Conservation (phyloP, 1,140 invertebrate species). For the Phthorimaea operculella region DNA sequence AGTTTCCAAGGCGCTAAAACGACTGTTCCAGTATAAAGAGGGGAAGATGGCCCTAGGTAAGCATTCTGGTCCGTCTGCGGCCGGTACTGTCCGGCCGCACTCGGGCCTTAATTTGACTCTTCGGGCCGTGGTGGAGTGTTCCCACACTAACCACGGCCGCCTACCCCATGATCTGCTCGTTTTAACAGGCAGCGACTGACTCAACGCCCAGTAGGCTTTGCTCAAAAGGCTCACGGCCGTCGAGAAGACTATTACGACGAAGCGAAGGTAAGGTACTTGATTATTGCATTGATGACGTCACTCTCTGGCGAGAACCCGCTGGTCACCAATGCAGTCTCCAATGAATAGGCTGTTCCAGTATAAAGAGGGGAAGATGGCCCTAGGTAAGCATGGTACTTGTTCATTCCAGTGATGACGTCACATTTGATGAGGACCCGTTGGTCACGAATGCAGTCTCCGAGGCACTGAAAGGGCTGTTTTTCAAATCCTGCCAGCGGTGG, state of each 20-base stretch:
- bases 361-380: conserved; percentile 61
- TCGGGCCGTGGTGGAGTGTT: too few species aligned
- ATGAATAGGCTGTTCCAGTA: conserved; percentile 47
- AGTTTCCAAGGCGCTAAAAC: conserved; percentile 52
- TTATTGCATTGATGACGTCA: conserved; percentile 27
- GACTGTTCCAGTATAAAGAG: conserved; percentile 44
- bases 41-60: conserved; percentile 73
- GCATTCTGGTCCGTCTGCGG: too few species aligned
- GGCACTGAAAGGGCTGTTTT: conserved; percentile 45
- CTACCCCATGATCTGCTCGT: too few species aligned
- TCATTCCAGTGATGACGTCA: conserved; percentile 27
- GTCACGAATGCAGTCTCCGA: conserved; percentile 60
- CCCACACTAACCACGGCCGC: too few species aligned
- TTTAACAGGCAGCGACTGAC: too few species aligned
- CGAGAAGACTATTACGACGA: too few species aligned
- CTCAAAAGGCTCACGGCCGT: too few species aligned
- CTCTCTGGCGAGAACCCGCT: conserved; percentile 62
- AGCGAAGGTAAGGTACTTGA: too few species aligned
- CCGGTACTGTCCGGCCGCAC: too few species aligned
- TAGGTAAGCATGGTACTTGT: conserved; percentile 71
- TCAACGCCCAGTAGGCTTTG: too few species aligned
- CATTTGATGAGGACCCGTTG: conserved; percentile 62
- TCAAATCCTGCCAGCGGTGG: too few species aligned
- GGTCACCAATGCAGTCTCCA: conserved; percentile 57
- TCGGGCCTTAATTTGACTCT: too few species aligned